Base-by-base conservation (phyloP, 1,140 invertebrate species). In the Pararge aegeria region DNA sequence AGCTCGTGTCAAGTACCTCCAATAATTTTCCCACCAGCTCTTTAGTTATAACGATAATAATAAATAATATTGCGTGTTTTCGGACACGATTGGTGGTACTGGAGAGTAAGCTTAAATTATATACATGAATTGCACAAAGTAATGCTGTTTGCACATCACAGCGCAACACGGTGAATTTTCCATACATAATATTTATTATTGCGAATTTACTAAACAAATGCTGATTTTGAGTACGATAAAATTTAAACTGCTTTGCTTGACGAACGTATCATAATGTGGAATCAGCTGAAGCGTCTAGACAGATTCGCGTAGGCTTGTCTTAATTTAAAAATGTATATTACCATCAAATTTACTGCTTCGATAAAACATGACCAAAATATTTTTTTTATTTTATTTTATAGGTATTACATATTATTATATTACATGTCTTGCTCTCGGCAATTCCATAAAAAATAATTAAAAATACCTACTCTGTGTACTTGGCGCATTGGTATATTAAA, bases 291-390 rank as follows among this genome's bases (percentile, higher is more conserved):
- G n/a, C 2, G 30, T 37, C 30, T 10, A 37, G 2, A 37, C 30
- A n/a, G 40, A 42, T 15, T 5, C 50, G 50, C 56, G 52, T 44
- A 59, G 51, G 42, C 40, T 7, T 44, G 34, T 42, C 37, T 10
- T 21, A 15, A 44, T 60, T 60, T 30, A 54, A 54, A 61, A 49
- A 54, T 34, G 30, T 34, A 34, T 34, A 34, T 34, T 61, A 16
- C 16, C 38, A 54, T 54, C 49, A 54, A 61, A 61, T 54, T 48
- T 24, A 38, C 16, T 1, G 12, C 10, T 46, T 46, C 18, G 42
- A 53, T 61, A 61, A 61, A 61, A 61, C 42, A 51, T 61, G 58
- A 54, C 42, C 38, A 60, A 53, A 53, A 54, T 60, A 60, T 54
- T 53, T 44, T 29, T 46, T 52, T 16, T 18, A 27, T 5, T 46